Base-by-base conservation (phyloP, 1,140 invertebrate genomes). In the Colletes gigas region DNA sequence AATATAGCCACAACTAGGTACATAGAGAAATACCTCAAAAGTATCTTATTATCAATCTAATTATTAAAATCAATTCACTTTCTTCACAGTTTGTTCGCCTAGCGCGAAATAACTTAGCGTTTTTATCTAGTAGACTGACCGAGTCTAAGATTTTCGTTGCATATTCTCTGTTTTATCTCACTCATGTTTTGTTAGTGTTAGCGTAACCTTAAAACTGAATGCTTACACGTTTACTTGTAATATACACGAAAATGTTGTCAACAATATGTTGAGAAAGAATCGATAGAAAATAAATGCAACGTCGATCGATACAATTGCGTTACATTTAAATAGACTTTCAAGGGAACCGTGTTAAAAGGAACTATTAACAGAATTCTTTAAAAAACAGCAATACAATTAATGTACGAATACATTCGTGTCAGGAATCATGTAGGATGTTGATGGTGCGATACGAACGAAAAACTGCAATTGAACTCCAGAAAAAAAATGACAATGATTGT, bases 81-180 rank as follows among this genome's bases (percentile, higher is more conserved):
- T 82, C 82, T 81, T 81, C 78, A 76, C 78, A 74, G 44, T 66
- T 63, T 68, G 54, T 78, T 80, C 15, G 52, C 17, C 63, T 76
- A 84, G 47, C 19, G 50, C 52, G 17, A 59, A 83, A 74, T 77
- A 77, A 55, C 57, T 47, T 88, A 77, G 12, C 55, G 62, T 86
- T 74, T 84, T 84, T 91, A 89, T 65, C 88, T 83, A 87, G 86
- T 88, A 80, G 78, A 82, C 80, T 89, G 88, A 88, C 89, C 86
- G 84, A 92, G 86, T 89, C 86, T 91, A 90, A 87, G 82, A 88
- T 83, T 87, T 92, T 93, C 92, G 92, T 92, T 93, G 92, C 92
- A 86, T 85, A 89, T 90, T 90, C 90, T 89, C 84, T 89, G 84
- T 83, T 88, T 89, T 82, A 82, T 92, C 90, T 92, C 89, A 92